Percentiles rank a stretch among this genome's conserved stretches.
These are phyloP conservation scores for Anoplopoma fimbria DNA, from an alignment of 2,113 vertebrate genomes.

Conservation along the genomic window DNA sequence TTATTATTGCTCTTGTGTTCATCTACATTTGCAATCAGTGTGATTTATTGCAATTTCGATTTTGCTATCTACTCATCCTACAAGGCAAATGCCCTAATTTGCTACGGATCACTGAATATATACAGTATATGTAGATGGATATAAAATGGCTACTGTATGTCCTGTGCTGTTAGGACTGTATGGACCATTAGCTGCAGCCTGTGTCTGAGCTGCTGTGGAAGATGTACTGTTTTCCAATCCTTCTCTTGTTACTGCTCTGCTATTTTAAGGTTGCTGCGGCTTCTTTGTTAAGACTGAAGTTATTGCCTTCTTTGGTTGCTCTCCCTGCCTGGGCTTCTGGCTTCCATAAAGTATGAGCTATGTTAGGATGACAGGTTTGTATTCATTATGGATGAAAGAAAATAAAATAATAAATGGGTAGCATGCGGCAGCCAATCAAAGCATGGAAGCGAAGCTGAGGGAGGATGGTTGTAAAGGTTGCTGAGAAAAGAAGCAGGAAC, in stretches of 20 bases:
- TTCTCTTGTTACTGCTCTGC: constrained; percentile 51
- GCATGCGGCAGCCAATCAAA: constrained; percentile 64
- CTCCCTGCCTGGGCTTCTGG: constrained; percentile 57
- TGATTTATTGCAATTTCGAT: background rate
- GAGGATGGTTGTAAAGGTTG: constrained; percentile 54
- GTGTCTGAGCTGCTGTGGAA: constrained; percentile 30
- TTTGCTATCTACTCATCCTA: background rate
- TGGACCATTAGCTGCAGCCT: constrained; percentile 28
- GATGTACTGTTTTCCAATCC: constrained; percentile 40
- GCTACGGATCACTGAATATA: background rate
- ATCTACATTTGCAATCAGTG: background rate
- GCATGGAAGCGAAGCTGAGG: constrained; percentile 49
- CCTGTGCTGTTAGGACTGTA: background rate
- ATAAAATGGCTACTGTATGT: background rate
- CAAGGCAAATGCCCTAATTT: background rate
- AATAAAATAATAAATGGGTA: background rate
- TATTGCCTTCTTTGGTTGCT: constrained; percentile 73
- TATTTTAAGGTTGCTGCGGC: constrained; percentile 58
- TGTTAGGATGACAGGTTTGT: constrained; percentile 66
- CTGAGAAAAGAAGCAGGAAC: constrained; percentile 53
- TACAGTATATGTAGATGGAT: background rate
- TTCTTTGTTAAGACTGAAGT: constrained; percentile 60
- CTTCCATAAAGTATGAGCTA: constrained; percentile 57
- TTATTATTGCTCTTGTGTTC: background rate
- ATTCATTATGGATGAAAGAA: constrained; percentile 56